Base-by-base conservation (phyloP, 2,888 invertebrate genomes). In the Villa cingulata region DNA sequence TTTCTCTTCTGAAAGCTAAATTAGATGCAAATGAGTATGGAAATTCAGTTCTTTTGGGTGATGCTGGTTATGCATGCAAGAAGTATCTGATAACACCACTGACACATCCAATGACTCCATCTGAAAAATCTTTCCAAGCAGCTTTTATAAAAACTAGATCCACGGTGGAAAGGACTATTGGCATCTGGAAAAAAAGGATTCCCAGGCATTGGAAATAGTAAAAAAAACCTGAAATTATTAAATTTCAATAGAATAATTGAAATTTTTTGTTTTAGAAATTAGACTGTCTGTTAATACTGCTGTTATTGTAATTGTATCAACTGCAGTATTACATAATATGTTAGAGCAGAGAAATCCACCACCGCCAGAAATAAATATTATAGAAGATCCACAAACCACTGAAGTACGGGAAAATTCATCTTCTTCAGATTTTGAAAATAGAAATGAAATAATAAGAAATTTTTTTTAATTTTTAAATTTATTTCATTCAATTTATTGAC, bases 181-280 rank as follows among this genome's bases (percentile, higher is more conserved):
- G 56, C 12, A 42, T 57, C 12, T 58, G 55, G 58, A 59, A 58
- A 44, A 19, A 54, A 41, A 45, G 58, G 38, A 58, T 58, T 53
- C 56, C 56, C 15, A 48, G n/a, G 54, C 36, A 19, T 57, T 10
- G 29, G 29, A 10, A 7, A 10, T 12, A 29, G 29, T 29, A 29
- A 29, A 12, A 23, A 4, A 23, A 23, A 7, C 7, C 4, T 6
- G 7, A 4, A 7, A 23, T 23, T 23, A 6, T 6, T 23, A 23
- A 23, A n/a, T 23, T 23, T 23, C 23, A 23, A 23, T 32, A 1
- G 12, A 2, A 32, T 2, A 12, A 4, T 32, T 4, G 12, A 5
- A 32, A 32, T 2, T 32, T 32, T 23, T 20, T 20, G 3, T 20
- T 15, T 3, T 23, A 40, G 14, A 40, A 40, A 40, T 7, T 5